A percentile compares a stretch with the other conserved stretches of the same genome.
phyloP scores from a whole-genome alignment of 2,113 vertebrate genomes.

The Bothrops jararaca region DNA sequence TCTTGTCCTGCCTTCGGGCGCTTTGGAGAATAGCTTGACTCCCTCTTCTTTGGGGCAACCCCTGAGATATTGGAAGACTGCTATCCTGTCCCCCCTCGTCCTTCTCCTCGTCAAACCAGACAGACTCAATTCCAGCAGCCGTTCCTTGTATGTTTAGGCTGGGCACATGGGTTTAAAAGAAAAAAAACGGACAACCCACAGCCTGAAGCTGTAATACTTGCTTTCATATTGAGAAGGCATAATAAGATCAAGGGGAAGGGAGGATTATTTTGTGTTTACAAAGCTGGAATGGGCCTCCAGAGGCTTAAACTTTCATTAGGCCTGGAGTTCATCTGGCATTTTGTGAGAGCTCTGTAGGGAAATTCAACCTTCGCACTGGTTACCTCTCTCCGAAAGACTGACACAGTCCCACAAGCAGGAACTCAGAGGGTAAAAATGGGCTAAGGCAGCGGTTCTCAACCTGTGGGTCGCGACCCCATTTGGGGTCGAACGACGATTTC shows the following conservation, averaged over 20 bases:
- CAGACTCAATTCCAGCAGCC: too few species aligned
- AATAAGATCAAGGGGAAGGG: background rate
- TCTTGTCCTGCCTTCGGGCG: too few species aligned
- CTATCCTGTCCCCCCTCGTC: too few species aligned
- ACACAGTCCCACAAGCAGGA: background rate
- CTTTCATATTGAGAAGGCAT: background rate
- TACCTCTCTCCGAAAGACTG: background rate
- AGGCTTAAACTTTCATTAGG: background rate
- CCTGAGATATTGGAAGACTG: too few species aligned
- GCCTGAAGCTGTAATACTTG: background rate
- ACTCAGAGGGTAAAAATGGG: background rate
- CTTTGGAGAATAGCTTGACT: too few species aligned
- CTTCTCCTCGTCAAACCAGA: too few species aligned
- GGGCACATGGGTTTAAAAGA: too few species aligned
- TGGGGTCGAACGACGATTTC: too few species aligned
- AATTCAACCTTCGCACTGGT: background rate
- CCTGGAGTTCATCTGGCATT: background rate
- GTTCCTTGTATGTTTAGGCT: too few species aligned
- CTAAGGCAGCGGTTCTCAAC: too few species aligned
- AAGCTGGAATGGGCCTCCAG: background rate
- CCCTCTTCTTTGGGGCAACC: too few species aligned
- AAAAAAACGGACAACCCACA: background rate
- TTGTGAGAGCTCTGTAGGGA: background rate
- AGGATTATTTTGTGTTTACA: background rate
- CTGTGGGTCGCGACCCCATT: too few species aligned